Evolutionary conservation across 2,888 invertebrate species (phyloP), one percentile per base, ranked within the genome.

Genomic region (Eueremaeus valkanovi): DNA sequence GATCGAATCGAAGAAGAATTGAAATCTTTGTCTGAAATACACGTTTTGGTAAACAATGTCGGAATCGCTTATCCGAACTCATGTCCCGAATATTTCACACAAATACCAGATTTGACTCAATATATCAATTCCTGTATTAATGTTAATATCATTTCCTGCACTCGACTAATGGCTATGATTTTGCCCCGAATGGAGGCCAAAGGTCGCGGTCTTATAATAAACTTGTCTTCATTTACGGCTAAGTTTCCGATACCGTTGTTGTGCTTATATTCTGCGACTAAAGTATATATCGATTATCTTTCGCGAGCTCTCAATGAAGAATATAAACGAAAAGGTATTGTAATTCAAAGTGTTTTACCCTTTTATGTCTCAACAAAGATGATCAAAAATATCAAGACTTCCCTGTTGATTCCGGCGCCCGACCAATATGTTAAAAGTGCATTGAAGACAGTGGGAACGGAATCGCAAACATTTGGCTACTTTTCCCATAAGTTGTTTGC

Each of bases 151-250:
- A 92, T 91, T 0, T 92, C 95, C 0, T 90, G 91, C 33, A 94
- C 94, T 0, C 85, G 91, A 83, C 89, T 95, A 89, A 90, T 90
- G 3, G 87, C 90, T 76, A 85, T 92, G 82, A 85, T 93, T 55
- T 86, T 94, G 80, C 89, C 89, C 0, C 88, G 88, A 66, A 93
- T 95, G 93, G 88, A 89, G 42, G 29, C 58, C 74, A 82, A 82
- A 74, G 87, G 89, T 1, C 86, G 86, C 73, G 95, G 95, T 0
- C 93, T 93, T 0, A 88, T 95, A 68, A 91, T 95, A 33, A 95
- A 95, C 82, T 87, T 95, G 18, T 92, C 94, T 0, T 95, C 95
- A 0, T 92, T 92, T 1, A n/a, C n/a, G n/a, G n/a, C 90, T 94
- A 0, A 93, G 73, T 90, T 92, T 82, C 93, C 95, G 0, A 83